Evolutionary conservation across 2,797 vertebrate species (phyloP), one percentile per base, ranked within the genome.

Genomic region (Lepilemur septentrionalis): DNA sequence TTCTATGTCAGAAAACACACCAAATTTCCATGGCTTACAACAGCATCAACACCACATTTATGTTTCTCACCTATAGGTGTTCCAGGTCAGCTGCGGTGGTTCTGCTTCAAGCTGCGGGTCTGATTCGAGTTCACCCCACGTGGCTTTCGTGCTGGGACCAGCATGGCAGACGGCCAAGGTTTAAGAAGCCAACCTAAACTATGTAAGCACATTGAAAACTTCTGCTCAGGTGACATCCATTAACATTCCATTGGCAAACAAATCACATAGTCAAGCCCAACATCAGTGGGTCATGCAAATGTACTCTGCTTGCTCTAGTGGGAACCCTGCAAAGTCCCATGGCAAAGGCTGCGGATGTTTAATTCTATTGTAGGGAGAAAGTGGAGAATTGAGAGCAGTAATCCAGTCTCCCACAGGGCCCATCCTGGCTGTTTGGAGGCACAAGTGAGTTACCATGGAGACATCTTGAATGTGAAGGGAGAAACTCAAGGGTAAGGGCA

Each of bases 391-490:
- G 41, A 41, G 57, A 80, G 57, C 85, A 35, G 67, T 52, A 79
- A 89, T 35, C 43, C 46, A 69, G 7, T 80, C 85, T 92, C 92
- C 90, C 91, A 38, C 35, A 23, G 91, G 93, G 78, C 89, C 94
- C 78, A 17, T 48, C n/a, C 48, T 14, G 75, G 91, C 95, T 96
- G 59, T 96, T 96, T 81, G 78, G 94, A 96, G 91, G 95, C 85
- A 46, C 88, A n/a, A 91, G 79, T 52, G 78, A 52, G 97, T 98
- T 98, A 61, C 97, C 96, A 97, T 96, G 96, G 97, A 92, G 95
- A 97, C 94, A 41, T 23, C 67, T 57, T 82, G 90, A 70, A 23
- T 73, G 73, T 95, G 75, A 70, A 59, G 82, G 84, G 46, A 0
- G 84, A 50, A 93, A 98, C 95, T 97, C 96, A 97, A 96, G 93